Conservation (phyloP, 1,140 invertebrate species). For the Ooceraea biroi region DNA sequence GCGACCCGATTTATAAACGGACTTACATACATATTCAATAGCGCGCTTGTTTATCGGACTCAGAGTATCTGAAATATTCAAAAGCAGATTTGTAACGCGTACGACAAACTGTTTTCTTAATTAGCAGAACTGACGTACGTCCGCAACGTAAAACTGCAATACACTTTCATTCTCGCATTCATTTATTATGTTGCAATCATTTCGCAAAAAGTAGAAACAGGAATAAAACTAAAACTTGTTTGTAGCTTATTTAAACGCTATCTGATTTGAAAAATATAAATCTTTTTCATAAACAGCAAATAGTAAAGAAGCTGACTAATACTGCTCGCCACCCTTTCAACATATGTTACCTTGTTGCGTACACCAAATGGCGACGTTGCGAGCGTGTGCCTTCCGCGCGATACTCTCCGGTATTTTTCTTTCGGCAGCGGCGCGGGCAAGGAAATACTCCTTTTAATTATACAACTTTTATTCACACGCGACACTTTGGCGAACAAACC, state of each 20-base stretch:
- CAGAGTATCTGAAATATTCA: slow-evolving; percentile 34
- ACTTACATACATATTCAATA: slow-evolving; percentile 23
- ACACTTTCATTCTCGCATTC: too few relatives aligned
- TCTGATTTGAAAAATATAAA: background rate
- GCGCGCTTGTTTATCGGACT: background rate
- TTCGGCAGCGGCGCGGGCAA: too few relatives aligned
- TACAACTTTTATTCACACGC: too few relatives aligned
- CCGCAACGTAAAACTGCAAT: background rate
- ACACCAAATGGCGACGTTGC: too few relatives aligned
- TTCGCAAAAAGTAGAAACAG: background rate
- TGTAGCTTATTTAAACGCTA: background rate
- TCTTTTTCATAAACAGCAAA: background rate
- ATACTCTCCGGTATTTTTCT: too few relatives aligned
- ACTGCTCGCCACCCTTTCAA: background rate
- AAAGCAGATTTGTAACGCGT: background rate
- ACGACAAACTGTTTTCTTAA: background rate
- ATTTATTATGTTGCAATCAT: background rate
- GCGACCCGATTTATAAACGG: background rate
- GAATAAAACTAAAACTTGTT: slow-evolving; percentile 1
- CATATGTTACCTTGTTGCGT: too few relatives aligned
- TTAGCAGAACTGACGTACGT: background rate
- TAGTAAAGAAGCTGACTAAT: background rate
- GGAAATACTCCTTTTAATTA: too few relatives aligned
- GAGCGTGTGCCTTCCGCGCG: too few relatives aligned
- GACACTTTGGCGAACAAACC: too few relatives aligned